Conservation (phyloP, 2,888 invertebrate genomes). For the Druceiella hillmani region DNA sequence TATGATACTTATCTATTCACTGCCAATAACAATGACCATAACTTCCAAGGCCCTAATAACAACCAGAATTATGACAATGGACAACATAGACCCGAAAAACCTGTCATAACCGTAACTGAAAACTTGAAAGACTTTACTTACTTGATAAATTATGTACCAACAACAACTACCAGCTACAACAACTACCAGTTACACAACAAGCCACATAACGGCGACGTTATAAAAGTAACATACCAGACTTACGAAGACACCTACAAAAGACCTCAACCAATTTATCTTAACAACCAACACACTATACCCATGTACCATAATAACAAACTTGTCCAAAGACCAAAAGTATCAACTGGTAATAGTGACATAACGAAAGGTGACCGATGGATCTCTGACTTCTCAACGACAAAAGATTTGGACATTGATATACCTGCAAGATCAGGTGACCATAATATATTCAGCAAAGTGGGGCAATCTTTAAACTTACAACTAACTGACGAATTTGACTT, state of each 20-base stretch:
- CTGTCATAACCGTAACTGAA: conserved; percentile 45
- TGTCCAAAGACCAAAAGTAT: conserved; percentile 22
- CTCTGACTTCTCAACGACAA: conserved; percentile 31
- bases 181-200: conserved; percentile 29
- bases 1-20: not conserved
- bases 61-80: conserved; percentile 9
- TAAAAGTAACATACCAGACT: conserved; percentile 46
- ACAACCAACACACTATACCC: conserved; percentile 28
- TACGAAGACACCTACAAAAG: conserved; percentile 44
- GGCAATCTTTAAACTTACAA: conserved; percentile 14
- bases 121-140: conserved; percentile 48
- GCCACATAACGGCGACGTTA: conserved; percentile 38
- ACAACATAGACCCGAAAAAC: conserved; percentile 31
- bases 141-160: conserved; percentile 48
- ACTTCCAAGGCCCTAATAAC: conserved; percentile 34
- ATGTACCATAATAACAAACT: conserved; percentile 29
- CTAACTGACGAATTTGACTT: conserved; percentile 12
- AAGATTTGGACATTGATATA: conserved; percentile 30
- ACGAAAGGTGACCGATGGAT: conserved; percentile 25
- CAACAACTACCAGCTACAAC: conserved; percentile 41
- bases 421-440: conserved; percentile 43
- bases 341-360: conserved; percentile 29
- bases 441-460: conserved; percentile 21
- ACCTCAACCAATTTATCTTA: conserved; percentile 23
- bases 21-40: conserved; percentile 33